Evolutionary conservation across 2,797 vertebrate species (phyloP), one percentile per base, ranked within the genome.

Genomic region (Enteromius paludinosus): DNA sequence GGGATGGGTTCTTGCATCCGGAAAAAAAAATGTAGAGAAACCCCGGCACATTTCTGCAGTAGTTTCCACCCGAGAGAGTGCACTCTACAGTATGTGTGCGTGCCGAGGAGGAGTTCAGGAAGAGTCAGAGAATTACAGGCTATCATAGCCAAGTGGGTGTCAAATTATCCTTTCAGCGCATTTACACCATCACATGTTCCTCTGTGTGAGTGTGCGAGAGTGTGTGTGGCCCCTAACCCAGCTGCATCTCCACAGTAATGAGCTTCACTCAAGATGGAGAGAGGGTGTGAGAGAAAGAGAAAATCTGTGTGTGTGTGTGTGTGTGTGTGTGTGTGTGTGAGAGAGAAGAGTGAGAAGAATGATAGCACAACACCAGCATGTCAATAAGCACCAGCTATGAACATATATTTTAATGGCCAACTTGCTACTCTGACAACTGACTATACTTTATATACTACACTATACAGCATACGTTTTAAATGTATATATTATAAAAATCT

Each of bases 81-180:
- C 43, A 30, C 70, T 38, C 62, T 69, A n/a, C n/a, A n/a, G n/a
- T n/a, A 56, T 78, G 75, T 83, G 70, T 71, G 43, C 38, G 74
- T 79, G 84, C 66, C 20, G 38, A 66, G 74, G 25, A 74, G 73
- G 82, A 82, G 78, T 86, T 89, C 78, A 78, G 81, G 73, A 84
- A 90, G 87, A 90, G 87, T 84, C 76, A 82, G 86, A 90, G 88
- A 91, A 90, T 87, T 88, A 89, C 61, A 72, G 83, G 88, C 86
- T 90, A 91, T 91, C 90, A 89, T 91, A 90, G 90, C 88, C 86
- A 89, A 92, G 85, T 75, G 56, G 79, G 90, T 92, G 93, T 92
- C 92, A 93, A 92, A 93, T 91, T 84, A 92, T 92, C 88, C 86
- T 82, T 86, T 92, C 89, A 90, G 86, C 91, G 77, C 90, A 93